Conservation (phyloP, 2,888 invertebrate genomes). For the Seira ritae region DNA sequence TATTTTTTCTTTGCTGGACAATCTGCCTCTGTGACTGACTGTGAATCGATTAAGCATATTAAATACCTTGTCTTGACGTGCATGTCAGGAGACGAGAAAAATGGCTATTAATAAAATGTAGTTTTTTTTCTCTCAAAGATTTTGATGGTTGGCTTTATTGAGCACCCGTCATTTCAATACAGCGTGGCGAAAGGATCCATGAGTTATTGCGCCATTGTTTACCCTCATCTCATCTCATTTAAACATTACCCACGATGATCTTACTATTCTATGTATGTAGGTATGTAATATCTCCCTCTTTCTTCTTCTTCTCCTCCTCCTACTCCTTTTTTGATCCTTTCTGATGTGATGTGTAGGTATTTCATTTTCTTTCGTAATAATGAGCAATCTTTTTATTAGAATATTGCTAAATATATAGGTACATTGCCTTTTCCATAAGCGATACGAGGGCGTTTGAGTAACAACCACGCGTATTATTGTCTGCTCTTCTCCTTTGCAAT, state of each 20-base stretch:
- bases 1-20: slow-evolving; percentile 25
- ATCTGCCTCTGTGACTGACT: slow-evolving; percentile 38
- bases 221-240: slow-evolving; percentile 22
- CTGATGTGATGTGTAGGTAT: not conserved
- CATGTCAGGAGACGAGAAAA: slow-evolving; percentile 22
- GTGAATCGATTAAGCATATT: slow-evolving; percentile 63
- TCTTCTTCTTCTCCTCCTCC: not conserved
- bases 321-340: slow-evolving; percentile 8
- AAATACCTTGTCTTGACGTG: slow-evolving; percentile 24
- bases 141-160: slow-evolving; percentile 38
- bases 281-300: too few species aligned
- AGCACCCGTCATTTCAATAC: slow-evolving; percentile 37
- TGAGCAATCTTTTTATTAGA: slow-evolving; percentile 8
- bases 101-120: slow-evolving; percentile 29
- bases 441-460: too few species aligned
- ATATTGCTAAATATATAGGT: slow-evolving; percentile 11
- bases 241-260: not conserved
- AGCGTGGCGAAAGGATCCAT: slow-evolving; percentile 52
- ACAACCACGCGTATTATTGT: too few species aligned
- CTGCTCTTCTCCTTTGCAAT: too few species aligned
- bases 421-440: too few species aligned
- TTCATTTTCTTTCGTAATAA: not conserved
- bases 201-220: slow-evolving; percentile 61
- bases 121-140: slow-evolving; percentile 15
- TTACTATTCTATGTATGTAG: too few species aligned